A percentile compares a stretch with the other conserved stretches of the same genome.
These are phyloP conservation scores for Acanthis flammea DNA, from an alignment of 2,797 vertebrate species.

Conservation along the genomic window DNA sequence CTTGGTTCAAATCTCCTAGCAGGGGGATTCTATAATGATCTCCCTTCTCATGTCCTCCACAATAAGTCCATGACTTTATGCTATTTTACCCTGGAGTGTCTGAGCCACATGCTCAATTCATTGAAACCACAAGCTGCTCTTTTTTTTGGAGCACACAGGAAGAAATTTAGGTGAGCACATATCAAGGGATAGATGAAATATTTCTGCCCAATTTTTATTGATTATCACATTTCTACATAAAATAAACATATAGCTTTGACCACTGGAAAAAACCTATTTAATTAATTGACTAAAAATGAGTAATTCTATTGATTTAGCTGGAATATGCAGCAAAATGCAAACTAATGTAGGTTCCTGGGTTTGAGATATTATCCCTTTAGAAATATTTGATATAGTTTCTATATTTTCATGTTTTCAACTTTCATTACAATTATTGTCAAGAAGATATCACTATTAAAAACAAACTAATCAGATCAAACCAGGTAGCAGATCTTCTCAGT, in stretches of 20 bases:
- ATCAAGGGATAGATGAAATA: neutral
- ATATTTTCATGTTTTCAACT: neutral
- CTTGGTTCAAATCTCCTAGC: neutral
- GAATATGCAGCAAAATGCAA: neutral
- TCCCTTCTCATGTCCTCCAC: neutral
- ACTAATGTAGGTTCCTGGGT: neutral
- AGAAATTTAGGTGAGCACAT: neutral
- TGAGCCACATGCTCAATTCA: neutral
- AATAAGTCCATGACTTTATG: neutral
- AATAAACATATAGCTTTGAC: neutral
- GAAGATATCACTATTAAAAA: neutral
- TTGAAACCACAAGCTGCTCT: neutral
- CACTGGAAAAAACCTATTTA: neutral
- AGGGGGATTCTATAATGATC: neutral
- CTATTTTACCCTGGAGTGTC: neutral
- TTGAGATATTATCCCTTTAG: neutral
- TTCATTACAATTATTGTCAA: conserved; percentile 36
- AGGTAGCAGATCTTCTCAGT: neutral
- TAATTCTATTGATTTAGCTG: neutral
- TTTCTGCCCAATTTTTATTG: neutral
- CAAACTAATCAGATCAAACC: neutral
- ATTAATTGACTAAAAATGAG: neutral
- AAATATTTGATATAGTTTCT: conserved; percentile 9
- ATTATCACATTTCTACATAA: neutral
- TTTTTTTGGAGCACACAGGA: neutral